Percentiles rank a stretch among this genome's conserved stretches.
Evolutionary conservation across 2,797 vertebrate genomes (phyloP).

Genomic region (Gymnoscopelus microlampas): DNA sequence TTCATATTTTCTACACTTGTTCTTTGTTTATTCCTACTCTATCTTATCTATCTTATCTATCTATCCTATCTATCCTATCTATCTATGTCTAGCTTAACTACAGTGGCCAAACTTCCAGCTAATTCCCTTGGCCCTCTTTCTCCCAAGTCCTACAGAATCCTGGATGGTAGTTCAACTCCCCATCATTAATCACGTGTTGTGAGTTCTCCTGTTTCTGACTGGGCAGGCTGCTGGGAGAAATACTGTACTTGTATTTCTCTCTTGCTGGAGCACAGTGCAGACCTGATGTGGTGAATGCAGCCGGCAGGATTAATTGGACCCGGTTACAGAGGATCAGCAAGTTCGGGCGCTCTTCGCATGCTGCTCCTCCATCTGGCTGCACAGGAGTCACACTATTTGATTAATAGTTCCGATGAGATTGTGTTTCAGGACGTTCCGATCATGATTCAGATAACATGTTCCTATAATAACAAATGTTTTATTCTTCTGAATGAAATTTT

Average conservation of each 20-base stretch:
- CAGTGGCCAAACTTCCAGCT: slow-evolving; percentile 11
- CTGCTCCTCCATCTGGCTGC: slow-evolving; percentile 96
- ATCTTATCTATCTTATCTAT: neutral
- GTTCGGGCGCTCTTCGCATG: slow-evolving; percentile 91
- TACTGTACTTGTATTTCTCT: slow-evolving; percentile 77
- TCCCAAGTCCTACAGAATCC: slow-evolving; percentile 52
- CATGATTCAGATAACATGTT: slow-evolving; percentile 45
- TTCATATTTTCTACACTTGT: neutral
- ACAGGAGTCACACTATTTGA: slow-evolving; percentile 92
- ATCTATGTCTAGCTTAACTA: slow-evolving; percentile 4
- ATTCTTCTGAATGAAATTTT: slow-evolving; percentile 18
- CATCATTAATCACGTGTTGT: slow-evolving; percentile 92
- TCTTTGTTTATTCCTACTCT: neutral
- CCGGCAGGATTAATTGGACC: slow-evolving; percentile 93
- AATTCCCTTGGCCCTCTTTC: slow-evolving; percentile 17
- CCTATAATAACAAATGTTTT: slow-evolving; percentile 33
- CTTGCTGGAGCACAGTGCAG: slow-evolving; percentile 77
- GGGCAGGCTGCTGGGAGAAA: slow-evolving; percentile 91
- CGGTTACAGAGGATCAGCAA: slow-evolving; percentile 95
- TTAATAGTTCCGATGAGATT: slow-evolving; percentile 83
- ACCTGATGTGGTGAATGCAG: slow-evolving; percentile 90
- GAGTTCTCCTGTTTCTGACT: slow-evolving; percentile 88
- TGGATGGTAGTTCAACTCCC: slow-evolving; percentile 81
- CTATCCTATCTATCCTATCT: neutral
- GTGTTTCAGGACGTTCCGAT: slow-evolving; percentile 61